Evolutionary conservation across 2,113 vertebrate species (phyloP).

Genomic region (Salvelinus alpinus): DNA sequence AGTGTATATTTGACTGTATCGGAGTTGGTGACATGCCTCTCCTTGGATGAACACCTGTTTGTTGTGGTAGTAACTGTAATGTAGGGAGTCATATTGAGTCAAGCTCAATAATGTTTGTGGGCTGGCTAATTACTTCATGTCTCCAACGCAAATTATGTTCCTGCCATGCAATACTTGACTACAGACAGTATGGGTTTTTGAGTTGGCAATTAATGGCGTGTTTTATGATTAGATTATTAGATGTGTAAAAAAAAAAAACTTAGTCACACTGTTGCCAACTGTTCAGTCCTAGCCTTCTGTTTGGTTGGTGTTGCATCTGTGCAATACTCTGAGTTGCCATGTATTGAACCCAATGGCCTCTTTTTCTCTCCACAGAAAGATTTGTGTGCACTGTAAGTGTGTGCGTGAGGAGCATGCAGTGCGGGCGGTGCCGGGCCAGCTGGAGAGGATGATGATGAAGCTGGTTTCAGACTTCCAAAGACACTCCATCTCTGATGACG

Average conservation of each 20-base stretch:
- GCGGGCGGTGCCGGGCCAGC: conserved; percentile 78
- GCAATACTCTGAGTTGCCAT: too few species aligned
- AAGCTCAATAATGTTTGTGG: conserved; percentile 40
- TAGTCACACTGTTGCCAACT: neutral
- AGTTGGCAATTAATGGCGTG: too few species aligned
- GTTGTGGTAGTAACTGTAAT: conserved; percentile 22
- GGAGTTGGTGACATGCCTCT: neutral
- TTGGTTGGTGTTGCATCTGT: too few species aligned
- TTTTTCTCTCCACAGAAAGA: conserved; percentile 77
- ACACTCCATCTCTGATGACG: conserved; percentile 86
- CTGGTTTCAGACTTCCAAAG: conserved; percentile 87
- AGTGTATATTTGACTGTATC: neutral
- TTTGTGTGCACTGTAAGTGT: conserved; percentile 91
- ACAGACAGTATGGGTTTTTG: neutral
- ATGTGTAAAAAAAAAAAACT: neutral
- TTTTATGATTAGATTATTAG: too few species aligned
- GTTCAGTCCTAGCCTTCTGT: too few species aligned
- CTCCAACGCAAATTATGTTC: conserved; percentile 32
- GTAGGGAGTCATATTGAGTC: conserved; percentile 21
- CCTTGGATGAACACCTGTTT: conserved; percentile 21
- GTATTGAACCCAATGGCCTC: too few species aligned
- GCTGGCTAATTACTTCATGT: conserved; percentile 41
- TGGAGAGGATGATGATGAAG: conserved; percentile 88
- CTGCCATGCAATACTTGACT: conserved; percentile 16
- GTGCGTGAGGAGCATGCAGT: conserved; percentile 85